Evolutionary conservation across 2,797 vertebrate species (phyloP), one percentile per base, ranked within the genome.

Genomic region (Neostethus bicornis): DNA sequence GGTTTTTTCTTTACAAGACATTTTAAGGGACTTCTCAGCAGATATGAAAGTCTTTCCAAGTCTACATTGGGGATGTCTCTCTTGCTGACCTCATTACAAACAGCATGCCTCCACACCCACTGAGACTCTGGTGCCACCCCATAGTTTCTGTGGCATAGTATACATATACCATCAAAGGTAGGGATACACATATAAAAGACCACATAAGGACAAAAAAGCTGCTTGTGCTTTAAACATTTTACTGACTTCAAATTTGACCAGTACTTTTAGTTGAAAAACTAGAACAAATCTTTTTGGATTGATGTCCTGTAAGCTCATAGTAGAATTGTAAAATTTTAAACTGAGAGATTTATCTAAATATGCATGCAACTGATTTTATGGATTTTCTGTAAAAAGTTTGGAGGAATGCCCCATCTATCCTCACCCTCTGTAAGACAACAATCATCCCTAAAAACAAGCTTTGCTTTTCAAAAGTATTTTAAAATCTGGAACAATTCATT

Each of bases 151-250:
- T 79, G 73, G 75, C 78, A 66, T 46, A 53, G 17, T 66, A 55
- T 81, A 67, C 61, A 71, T 71, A 62, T 51, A 61, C 17, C 82
- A 84, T 89, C 84, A 85, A 87, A 90, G 79, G 68, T 64, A 49
- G 25, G 28, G 45, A 58, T 55, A 60, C 66, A 56, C 39, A 28
- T 51, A 63, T 84, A 72, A 87, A 85, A 75, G 53, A 64, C 72
- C 60, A 51, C 57, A 77, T 70, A 60, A 75, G 39, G 65, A 53
- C 34, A 49, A 59, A 24, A 23, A 29, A 48, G 63, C 50, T 51
- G 19, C 63, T 59, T 39, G 32, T 42, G 24, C 56, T 54, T 57
- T 74, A 39, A 69, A 54, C 13, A n/a, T 75, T 78, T 81, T 34
- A 79, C 32, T 7, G 37, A 53, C 38, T 51, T 70, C 5, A 46